A percentile compares a stretch with the other conserved stretches of the same genome.
These are phyloP conservation scores for Drosophila testacea DNA, from an alignment of 2,888 invertebrate genomes.

Conservation along the genomic window DNA sequence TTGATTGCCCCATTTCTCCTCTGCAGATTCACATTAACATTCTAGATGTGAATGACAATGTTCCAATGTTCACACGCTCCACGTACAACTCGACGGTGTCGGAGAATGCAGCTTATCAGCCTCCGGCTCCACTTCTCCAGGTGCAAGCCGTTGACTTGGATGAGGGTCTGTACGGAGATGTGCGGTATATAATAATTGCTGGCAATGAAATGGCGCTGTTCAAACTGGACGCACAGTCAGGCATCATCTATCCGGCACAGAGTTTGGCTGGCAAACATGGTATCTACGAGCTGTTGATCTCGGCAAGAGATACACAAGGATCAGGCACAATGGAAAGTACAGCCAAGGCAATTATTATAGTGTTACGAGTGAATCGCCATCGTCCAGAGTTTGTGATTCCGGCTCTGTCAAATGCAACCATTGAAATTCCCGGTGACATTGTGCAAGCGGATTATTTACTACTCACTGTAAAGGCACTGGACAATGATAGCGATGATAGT, in stretches of 20 bases:
- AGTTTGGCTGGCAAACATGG: conserved; percentile 88
- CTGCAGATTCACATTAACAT: conserved; percentile 90
- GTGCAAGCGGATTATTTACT: conserved; percentile 91
- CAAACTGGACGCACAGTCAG: conserved; percentile 90
- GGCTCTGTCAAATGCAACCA: conserved; percentile 90
- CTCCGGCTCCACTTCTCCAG: conserved; percentile 93
- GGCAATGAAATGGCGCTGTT: conserved; percentile 90
- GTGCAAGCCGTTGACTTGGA: conserved; percentile 93
- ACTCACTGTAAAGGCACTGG: conserved; percentile 92
- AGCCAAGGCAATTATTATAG: conserved; percentile 91
- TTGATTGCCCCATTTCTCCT: neutral
- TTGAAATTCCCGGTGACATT: conserved; percentile 93
- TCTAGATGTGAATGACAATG: conserved; percentile 95
- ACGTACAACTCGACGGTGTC: conserved; percentile 92
- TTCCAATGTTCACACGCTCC: conserved; percentile 91
- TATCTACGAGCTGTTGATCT: conserved; percentile 88
- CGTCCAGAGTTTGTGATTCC: conserved; percentile 93
- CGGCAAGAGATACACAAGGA: conserved; percentile 91
- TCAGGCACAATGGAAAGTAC: conserved; percentile 88
- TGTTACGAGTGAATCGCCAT: conserved; percentile 92
- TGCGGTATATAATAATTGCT: conserved; percentile 90
- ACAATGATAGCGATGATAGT: conserved; percentile 93
- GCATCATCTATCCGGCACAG: conserved; percentile 92
- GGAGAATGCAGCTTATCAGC: conserved; percentile 92
- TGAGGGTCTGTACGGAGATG: conserved; percentile 90